A percentile compares a stretch with the other conserved stretches of the same genome.
phyloP scores from a whole-genome alignment of 1,140 invertebrate genomes.

The Sesamia nonagrioides region DNA sequence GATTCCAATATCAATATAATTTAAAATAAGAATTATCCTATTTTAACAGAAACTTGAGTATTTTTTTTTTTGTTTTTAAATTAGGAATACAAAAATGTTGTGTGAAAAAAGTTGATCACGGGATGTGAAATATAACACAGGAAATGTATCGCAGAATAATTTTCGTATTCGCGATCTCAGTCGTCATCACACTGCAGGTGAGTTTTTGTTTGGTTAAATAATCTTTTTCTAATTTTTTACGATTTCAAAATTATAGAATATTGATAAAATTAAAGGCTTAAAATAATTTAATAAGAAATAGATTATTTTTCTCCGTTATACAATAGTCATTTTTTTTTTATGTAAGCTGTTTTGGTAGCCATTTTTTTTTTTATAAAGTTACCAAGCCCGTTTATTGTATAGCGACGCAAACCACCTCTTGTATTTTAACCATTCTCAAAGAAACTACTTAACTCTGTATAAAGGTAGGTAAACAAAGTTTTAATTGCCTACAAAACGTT shows the following conservation, averaged over 20 bases:
- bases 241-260: not conserved
- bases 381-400: too few species aligned
- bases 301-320: too few species aligned
- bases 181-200: constrained; percentile 74
- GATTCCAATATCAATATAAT: constrained; percentile 26
- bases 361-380: too few species aligned
- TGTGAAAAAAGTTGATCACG: constrained; percentile 59
- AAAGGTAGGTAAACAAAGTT: constrained; percentile 4
- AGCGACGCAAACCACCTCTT: not conserved
- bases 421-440: too few species aligned
- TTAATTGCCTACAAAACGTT: not conserved
- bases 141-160: constrained; percentile 74
- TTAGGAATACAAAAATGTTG: constrained; percentile 30
- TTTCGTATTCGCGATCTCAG: constrained; percentile 62
- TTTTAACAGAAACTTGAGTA: too few species aligned
- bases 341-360: too few species aligned
- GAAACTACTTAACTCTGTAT: not conserved
- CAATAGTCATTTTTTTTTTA: too few species aligned
- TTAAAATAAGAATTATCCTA: not conserved
- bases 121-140: constrained; percentile 56
- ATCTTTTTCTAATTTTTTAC: not conserved
- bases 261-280: too few species aligned
- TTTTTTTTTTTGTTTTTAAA: constrained; percentile 3
- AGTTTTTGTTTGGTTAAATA: not conserved
- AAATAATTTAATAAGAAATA: not conserved